phyloP scores from a whole-genome alignment of 2,888 invertebrate species.

The Temnothorax ravouxi region DNA sequence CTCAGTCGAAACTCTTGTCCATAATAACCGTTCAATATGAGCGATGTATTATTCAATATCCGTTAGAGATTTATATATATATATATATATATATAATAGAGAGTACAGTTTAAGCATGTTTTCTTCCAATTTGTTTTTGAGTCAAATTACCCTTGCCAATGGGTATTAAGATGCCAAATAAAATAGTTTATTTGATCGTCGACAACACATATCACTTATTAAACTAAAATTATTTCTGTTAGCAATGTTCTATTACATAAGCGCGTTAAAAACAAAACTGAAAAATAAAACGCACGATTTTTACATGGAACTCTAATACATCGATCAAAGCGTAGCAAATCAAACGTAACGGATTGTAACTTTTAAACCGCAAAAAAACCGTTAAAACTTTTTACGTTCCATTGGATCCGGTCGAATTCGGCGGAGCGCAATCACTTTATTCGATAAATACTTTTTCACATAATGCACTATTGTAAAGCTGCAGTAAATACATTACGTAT shows the following conservation, averaged over 20 bases:
- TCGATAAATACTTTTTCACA: constrained; percentile 2
- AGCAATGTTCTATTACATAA: background rate
- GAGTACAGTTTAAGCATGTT: too few relatives aligned
- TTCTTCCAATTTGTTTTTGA: background rate
- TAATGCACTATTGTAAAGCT: background rate
- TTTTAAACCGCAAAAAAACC: constrained; percentile 1
- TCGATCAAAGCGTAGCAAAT: background rate
- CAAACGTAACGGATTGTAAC: constrained; percentile 7
- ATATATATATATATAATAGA: background rate
- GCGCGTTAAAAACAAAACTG: background rate
- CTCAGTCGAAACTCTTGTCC: background rate
- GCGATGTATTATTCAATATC: background rate
- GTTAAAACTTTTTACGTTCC: background rate
- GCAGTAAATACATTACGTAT: background rate
- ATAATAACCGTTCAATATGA: background rate
- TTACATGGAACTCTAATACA: background rate
- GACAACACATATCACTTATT: background rate
- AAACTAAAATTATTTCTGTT: background rate
- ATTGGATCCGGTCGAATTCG: background rate
- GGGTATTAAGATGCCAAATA: background rate
- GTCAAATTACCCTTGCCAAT: background rate
- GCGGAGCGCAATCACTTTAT: background rate
- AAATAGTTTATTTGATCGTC: background rate
- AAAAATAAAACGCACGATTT: background rate
- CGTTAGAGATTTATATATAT: background rate